Evolutionary conservation across 1,140 invertebrate genomes (phyloP), one percentile per base, ranked within the genome.

Genomic region (Drosophila leontia): DNA sequence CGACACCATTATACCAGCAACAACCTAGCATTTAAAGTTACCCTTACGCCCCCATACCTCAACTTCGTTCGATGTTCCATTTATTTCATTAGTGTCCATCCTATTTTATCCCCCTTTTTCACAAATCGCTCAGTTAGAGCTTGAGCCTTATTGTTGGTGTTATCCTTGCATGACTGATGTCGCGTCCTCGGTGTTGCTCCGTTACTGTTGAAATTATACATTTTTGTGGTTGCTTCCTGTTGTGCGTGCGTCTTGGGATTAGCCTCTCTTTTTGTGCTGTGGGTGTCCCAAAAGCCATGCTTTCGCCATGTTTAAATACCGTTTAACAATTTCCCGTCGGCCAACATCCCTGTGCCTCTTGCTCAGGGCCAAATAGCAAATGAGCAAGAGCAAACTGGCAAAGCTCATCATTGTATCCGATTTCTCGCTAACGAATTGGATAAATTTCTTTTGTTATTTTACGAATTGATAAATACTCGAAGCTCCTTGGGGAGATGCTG

Each of bases 211-310:
- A 90, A 85, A 88, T 90, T 90, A 90, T 71, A 85, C 75, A 90
- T 90, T 88, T 74, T 82, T 88, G 85, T 90, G 85, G 85, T 90
- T 85, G 82, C 75, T 90, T 90, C 85, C 85, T 90, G 85, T 70
- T 82, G 78, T 82, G 81, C 85, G 85, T 88, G 85, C 58, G 85
- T 53, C 78, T 61, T 81, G 85, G 85, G 85, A 88, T 88, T 88
- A 88, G 78, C 85, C 35, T 23, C 53, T 56, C 35, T 19, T 39
- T 56, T 56, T 34, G 47, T 62, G 60, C 63, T 62, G 45, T 48
- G 77, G 63, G 44, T 58, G 58, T 62, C 47, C 69, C 51, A 56
- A 44, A 44, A 39, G 35, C 51, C 64, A 45, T 51, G 60, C 62
- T 80, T 53, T 80, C 68, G 55, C 75, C 76, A 78, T 75, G 70